Percentiles rank a stretch among this genome's conserved stretches.
These are phyloP conservation scores for Protonemura montana DNA, from an alignment of 2,888 invertebrate genomes.

Conservation along the genomic window DNA sequence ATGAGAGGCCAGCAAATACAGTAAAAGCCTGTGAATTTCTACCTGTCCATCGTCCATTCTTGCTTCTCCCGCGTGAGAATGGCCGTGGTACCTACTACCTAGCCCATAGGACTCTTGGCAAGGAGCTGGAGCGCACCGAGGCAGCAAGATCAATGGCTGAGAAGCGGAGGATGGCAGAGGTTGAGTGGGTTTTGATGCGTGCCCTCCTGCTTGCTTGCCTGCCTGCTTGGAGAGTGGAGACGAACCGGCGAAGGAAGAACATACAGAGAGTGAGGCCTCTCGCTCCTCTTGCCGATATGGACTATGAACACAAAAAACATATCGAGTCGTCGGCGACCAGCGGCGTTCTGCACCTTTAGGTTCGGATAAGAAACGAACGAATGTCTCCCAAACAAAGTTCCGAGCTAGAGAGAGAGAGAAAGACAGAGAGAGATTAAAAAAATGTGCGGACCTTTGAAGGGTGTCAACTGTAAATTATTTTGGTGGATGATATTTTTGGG, in stretches of 20 bases:
- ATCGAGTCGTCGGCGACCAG: background rate
- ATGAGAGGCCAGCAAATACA: background rate
- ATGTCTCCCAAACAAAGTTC: conserved; percentile 21
- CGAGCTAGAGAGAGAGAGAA: no score
- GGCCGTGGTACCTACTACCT: background rate
- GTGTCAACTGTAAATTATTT: background rate
- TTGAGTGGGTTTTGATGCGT: conserved; percentile 36
- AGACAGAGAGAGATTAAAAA: background rate
- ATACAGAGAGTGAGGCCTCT: conserved; percentile 18
- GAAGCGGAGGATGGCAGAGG: conserved; percentile 30
- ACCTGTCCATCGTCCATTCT: background rate
- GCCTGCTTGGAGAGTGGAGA: background rate
- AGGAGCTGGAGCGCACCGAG: background rate
- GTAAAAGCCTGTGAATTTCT: background rate
- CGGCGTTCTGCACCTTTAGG: background rate
- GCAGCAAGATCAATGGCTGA: conserved; percentile 38
- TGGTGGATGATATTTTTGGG: background rate
- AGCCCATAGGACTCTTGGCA: no score
- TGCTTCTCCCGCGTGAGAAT: conserved; percentile 21
- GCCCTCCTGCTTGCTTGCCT: no score
- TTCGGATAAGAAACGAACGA: background rate
- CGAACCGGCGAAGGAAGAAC: conserved; percentile 2
- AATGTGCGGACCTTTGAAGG: background rate
- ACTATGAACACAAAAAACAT: background rate
- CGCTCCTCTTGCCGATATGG: background rate